phyloP scores from a whole-genome alignment of 2,888 invertebrate species.

The Hirtodrosophila duncani region DNA sequence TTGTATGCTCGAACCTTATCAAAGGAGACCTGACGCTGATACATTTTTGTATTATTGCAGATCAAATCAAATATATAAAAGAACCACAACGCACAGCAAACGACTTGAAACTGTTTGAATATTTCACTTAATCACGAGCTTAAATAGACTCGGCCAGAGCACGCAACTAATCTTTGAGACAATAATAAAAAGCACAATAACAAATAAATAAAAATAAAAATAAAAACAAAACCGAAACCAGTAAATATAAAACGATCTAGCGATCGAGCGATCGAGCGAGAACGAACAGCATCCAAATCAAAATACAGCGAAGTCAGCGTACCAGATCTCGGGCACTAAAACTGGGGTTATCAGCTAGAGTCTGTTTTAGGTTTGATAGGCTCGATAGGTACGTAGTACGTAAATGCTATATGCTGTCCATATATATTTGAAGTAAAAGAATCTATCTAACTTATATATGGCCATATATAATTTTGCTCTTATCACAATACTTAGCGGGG shows the following conservation, averaged over 20 bases:
- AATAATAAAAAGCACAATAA: conserved; percentile 25
- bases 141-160: conserved; percentile 64
- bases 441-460: too few species aligned
- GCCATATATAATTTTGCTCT: too few species aligned
- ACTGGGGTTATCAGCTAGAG: not conserved
- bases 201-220: conserved; percentile 35
- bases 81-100: conserved; percentile 34
- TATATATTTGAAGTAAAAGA: too few species aligned
- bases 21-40: conserved; percentile 73
- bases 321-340: conserved; percentile 16
- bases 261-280: conserved; percentile 28
- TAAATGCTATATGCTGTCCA: too few species aligned
- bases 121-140: conserved; percentile 39
- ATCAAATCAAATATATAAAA: conserved; percentile 13
- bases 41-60: conserved; percentile 53
- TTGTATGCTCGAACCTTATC: conserved; percentile 67
- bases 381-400: too few species aligned
- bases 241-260: conserved; percentile 31
- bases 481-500: conserved; percentile 23
- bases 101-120: conserved; percentile 56
- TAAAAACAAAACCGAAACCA: conserved; percentile 39
- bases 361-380: too few species aligned
- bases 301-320: too few species aligned
- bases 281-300: conserved; percentile 29
- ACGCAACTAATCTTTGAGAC: conserved; percentile 41